Evolutionary conservation across 2,797 vertebrate genomes (phyloP).

Genomic region (Leontocebus nigricollis): DNA sequence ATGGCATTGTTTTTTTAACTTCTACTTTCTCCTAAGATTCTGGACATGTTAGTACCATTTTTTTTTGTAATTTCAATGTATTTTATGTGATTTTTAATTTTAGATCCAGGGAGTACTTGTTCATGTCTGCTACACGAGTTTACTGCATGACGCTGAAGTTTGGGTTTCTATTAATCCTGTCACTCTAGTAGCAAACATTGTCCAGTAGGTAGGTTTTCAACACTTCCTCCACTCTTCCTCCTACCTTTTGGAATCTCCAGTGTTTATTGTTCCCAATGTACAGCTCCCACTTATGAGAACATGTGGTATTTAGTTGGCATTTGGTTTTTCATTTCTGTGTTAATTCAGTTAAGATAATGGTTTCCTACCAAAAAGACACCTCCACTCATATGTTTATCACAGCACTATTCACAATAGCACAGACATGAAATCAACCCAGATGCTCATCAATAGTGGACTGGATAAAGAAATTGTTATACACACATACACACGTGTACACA

Average conservation of each 20-base stretch:
- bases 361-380: not conserved
- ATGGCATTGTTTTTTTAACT: not conserved
- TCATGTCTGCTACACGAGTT: not conserved
- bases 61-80: not conserved
- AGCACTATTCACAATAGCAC: not conserved
- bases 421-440: not conserved
- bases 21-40: not conserved
- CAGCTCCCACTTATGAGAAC: not conserved
- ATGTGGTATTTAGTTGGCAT: not conserved
- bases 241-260: not conserved
- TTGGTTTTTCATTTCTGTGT: not conserved
- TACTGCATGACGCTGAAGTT: not conserved
- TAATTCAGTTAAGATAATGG: not conserved
- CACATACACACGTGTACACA: not conserved
- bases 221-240: not conserved
- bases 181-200: not conserved
- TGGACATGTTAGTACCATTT: no score
- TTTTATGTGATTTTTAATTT: not conserved
- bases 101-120: not conserved
- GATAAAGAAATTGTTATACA: not conserved
- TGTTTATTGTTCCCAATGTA: not conserved
- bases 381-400: not conserved
- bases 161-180: not conserved
- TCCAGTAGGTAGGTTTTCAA: not conserved
- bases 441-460: not conserved